Percentiles rank a stretch among this genome's conserved stretches.
These are phyloP conservation scores for Drosophila pseudotakahashii DNA, from an alignment of 2,888 invertebrate genomes.

Conservation along the genomic window DNA sequence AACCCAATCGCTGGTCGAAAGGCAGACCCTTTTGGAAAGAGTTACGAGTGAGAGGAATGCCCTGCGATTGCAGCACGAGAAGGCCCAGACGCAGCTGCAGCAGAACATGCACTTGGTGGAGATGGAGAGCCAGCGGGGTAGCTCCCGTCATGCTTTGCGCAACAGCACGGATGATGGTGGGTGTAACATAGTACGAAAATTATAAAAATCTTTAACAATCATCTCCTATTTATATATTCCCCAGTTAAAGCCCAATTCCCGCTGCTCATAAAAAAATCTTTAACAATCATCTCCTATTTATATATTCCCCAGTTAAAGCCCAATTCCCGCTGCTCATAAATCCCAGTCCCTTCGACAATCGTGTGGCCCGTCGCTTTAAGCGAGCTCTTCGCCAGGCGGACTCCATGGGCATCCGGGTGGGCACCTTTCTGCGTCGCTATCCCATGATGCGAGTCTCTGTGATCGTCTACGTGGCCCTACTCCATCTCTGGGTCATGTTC, in stretches of 20 bases:
- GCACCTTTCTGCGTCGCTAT: slow-evolving; percentile 91
- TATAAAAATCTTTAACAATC: neutral
- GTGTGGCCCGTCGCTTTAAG: slow-evolving; percentile 90
- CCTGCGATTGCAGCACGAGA: slow-evolving; percentile 91
- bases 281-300: neutral
- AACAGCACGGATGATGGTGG: slow-evolving; percentile 89
- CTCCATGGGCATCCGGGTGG: slow-evolving; percentile 91
- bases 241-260: slow-evolving; percentile 88
- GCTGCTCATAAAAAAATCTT: slow-evolving; percentile 86
- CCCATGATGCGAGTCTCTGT: slow-evolving; percentile 92
- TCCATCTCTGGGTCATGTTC: slow-evolving; percentile 93
- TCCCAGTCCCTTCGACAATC: slow-evolving; percentile 91
- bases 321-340: slow-evolving; percentile 89
- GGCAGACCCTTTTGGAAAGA: slow-evolving; percentile 93
- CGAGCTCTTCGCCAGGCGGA: slow-evolving; percentile 91
- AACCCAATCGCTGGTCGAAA: slow-evolving; percentile 93
- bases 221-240: slow-evolving; percentile 21
- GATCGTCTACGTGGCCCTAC: slow-evolving; percentile 93
- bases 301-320: slow-evolving; percentile 85
- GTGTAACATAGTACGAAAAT: slow-evolving; percentile 1
- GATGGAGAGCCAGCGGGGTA: slow-evolving; percentile 52
- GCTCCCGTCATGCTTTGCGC: slow-evolving; percentile 83
- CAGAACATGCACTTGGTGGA: slow-evolving; percentile 84
- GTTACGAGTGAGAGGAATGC: slow-evolving; percentile 94
- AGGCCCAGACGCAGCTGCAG: slow-evolving; percentile 85